Evolutionary conservation across 2,797 vertebrate species (phyloP), one percentile per base, ranked within the genome.

Genomic region (Fringilla coelebs): DNA sequence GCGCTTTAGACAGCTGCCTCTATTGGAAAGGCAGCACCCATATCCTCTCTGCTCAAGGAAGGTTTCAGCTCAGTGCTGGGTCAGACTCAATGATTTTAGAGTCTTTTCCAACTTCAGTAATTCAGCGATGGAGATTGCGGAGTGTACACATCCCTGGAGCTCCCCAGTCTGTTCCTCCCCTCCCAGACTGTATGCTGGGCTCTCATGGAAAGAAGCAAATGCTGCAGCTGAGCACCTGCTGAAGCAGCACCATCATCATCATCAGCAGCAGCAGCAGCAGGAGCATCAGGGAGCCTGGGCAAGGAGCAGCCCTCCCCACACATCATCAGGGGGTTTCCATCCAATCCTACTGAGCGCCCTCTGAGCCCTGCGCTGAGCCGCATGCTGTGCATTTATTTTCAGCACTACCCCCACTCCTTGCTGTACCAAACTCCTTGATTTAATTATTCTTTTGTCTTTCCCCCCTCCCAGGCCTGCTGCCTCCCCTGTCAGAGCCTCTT

Each of bases 311-410:
- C 14, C 9, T 48, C 31, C 17, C 32, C 17, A 2, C 17, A 7
- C 0, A 0, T 24, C 58, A 31, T 1, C 0, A 0, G 2, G 15
- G 18, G 28, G 1, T 40, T 68, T 45, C 40, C 55, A 52, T 54
- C 43, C 57, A 34, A 70, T 25, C 55, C 34, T 20, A 2, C 6
- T 3, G 11, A 11, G 8, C 17, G 32, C 10, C 41, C 45, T 41
- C 34, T 15, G 40, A 72, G 40, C 34, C 9, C 48, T 36, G 63
- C n/a, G 5, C 58, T n/a, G 31, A 80, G 57, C n/a, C 52, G 48
- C 2, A 3, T 0, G 0, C 18, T 31, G 26, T 3, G 3, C 7
- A 6, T 13, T 31, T 48, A 55, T 81, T 57, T 49, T 16, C 51
- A 63, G 29, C 65, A 13, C 13, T 29, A 29, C 7, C 7, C 36